These are phyloP conservation scores for Scolopax rusticola DNA, from an alignment of 2,797 vertebrate genomes.

Conservation along the genomic window DNA sequence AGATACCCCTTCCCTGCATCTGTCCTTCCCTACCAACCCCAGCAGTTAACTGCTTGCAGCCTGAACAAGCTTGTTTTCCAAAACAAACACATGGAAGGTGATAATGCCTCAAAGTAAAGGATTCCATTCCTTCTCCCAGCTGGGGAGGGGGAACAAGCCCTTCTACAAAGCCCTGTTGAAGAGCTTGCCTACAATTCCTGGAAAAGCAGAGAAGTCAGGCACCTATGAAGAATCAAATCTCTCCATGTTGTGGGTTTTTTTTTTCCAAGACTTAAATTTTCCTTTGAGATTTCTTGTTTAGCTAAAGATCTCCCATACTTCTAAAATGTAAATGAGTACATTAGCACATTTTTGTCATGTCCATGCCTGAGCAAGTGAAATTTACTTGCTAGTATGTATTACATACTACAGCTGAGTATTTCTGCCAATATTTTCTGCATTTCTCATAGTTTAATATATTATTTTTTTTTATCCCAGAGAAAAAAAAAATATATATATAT, in stretches of 20 bases:
- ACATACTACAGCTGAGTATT: background rate
- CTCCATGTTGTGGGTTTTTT: background rate
- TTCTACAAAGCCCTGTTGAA: background rate
- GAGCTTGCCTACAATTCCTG: background rate
- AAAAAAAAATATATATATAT: background rate
- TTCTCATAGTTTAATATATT: background rate
- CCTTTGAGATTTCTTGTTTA: background rate
- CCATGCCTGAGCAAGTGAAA: background rate
- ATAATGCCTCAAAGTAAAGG: background rate
- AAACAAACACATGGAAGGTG: accelerated
- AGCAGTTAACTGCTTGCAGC: background rate
- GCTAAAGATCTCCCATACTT: background rate
- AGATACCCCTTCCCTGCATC: background rate
- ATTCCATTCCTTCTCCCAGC: background rate
- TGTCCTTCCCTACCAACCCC: background rate
- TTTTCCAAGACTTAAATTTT: background rate
- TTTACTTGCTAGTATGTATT: background rate
- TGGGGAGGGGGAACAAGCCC: background rate
- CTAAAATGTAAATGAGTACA: background rate
- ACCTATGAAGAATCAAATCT: background rate
- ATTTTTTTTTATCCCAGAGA: background rate
- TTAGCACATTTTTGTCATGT: background rate
- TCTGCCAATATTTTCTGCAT: background rate
- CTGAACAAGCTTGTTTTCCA: background rate
- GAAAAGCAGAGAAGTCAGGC: background rate